Evolutionary conservation across 2,113 vertebrate species (phyloP).

Genomic region (Eidolon helvum): DNA sequence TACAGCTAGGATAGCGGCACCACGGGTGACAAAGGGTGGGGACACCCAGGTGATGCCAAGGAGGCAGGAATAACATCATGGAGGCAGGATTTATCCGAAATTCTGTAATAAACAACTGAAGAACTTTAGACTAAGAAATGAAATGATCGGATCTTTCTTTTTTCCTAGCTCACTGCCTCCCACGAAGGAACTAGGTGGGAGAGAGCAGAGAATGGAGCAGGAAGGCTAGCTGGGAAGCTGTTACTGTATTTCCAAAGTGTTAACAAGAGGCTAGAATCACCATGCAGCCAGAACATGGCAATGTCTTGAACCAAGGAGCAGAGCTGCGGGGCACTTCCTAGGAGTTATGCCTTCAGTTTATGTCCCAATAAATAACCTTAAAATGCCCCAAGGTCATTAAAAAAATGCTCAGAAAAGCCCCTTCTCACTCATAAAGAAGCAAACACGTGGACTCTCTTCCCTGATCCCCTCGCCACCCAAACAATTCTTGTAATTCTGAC

Average conservation of each 20-base stretch:
- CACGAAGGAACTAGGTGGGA: not conserved
- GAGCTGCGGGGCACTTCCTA: not conserved
- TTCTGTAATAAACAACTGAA: not conserved
- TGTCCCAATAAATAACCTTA: no score
- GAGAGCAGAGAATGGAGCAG: not conserved
- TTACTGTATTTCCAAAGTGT: not conserved
- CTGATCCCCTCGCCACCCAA: not conserved
- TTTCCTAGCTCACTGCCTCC: not conserved
- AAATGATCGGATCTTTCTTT: not conserved
- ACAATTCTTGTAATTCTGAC: not conserved
- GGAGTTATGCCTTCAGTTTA: not conserved
- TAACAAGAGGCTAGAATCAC: not conserved
- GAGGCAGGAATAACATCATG: not conserved
- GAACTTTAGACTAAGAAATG: not conserved
- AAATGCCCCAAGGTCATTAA: not conserved
- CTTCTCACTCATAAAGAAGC: not conserved
- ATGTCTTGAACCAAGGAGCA: not conserved
- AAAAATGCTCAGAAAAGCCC: not conserved
- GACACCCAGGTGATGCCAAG: not conserved
- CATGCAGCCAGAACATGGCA: not conserved
- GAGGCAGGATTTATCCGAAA: not conserved
- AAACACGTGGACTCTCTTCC: not conserved
- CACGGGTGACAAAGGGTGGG: not conserved
- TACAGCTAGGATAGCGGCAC: accelerated
- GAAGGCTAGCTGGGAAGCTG: not conserved